Percentiles rank a stretch among this genome's conserved stretches.
These are phyloP conservation scores for Nothobranchius furzeri DNA, from an alignment of 2,113 vertebrate species.

Conservation along the genomic window DNA sequence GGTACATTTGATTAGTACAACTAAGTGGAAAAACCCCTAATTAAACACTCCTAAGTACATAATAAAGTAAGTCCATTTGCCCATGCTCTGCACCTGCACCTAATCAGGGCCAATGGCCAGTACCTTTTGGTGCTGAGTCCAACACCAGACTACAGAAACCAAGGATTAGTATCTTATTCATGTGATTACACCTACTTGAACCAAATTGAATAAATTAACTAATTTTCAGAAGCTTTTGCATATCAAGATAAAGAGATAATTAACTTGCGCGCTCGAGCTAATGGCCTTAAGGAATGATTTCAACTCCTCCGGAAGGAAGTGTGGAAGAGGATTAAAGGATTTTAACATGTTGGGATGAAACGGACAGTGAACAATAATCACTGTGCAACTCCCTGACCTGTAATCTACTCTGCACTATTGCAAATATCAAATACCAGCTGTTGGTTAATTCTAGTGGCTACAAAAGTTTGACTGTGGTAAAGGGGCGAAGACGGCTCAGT, in stretches of 20 bases:
- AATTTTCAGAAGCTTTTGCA: not conserved
- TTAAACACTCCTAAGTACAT: too few relatives aligned
- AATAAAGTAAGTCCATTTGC: too few relatives aligned
- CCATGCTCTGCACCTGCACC: too few relatives aligned
- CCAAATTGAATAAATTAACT: too few relatives aligned
- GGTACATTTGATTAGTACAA: too few relatives aligned
- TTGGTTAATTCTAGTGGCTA: not conserved
- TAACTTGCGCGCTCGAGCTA: not conserved
- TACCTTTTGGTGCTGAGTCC: too few relatives aligned
- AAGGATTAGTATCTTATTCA: not conserved
- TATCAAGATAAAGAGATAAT: slow-evolving; percentile 1
- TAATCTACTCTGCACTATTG: slow-evolving; percentile 20
- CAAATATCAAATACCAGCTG: slow-evolving; percentile 17
- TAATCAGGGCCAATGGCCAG: too few relatives aligned
- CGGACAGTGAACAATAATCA: slow-evolving; percentile 23
- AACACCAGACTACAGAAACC: too few relatives aligned
- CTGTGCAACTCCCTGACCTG: slow-evolving; percentile 21
- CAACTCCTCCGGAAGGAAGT: not conserved
- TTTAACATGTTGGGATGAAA: slow-evolving; percentile 26
- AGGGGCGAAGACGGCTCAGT: too few relatives aligned
- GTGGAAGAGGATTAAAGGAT: slow-evolving; percentile 25
- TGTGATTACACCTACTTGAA: not conserved
- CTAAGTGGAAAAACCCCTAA: too few relatives aligned
- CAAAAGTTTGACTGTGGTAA: too few relatives aligned
- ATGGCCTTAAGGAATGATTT: slow-evolving; percentile 9